Evolutionary conservation across 2,797 vertebrate species (phyloP), one percentile per base, ranked within the genome.

Genomic region (Xenopus petersii): DNA sequence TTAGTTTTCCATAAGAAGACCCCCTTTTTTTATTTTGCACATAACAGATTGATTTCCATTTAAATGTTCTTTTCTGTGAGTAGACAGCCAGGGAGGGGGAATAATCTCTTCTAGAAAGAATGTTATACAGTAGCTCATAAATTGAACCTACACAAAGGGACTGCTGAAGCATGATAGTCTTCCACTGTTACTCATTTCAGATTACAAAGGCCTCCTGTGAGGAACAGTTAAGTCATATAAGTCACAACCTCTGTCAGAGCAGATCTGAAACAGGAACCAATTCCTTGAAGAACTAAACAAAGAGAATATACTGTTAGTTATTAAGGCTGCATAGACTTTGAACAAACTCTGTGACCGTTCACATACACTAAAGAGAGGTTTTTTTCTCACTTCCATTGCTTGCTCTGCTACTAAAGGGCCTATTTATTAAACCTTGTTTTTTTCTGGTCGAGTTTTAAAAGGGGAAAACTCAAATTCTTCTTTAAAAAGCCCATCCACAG

Each of bases 161-260:
- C 67, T 69, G 21, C 61, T 79, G 67, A 74, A 70, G 77, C 77
- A 65, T 74, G 68, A 79, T 70, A 60, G 46, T 74, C 71, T 79
- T 74, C 64, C 46, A 66, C 61, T 79, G 71, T 74, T 77, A 61
- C 64, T 73, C 59, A 77, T 78, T 78, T 69, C 60, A 64, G 51
- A 73, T 70, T 69, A 78, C 75, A 78, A 73, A 73, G 65, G 60
- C 75, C 75, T 78, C 75, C 75, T 73, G 75, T 73, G 51, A 62
- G 30, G 64, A 56, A 72, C 56, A 63, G 64, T 77, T 62, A 67
- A 67, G 64, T 63, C 75, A 71, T 49, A 62, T 36, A 77, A 67
- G 69, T 68, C 56, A 71, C 70, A 67, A 47, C 46, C 63, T 60
- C 64, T 62, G 69, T 71, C 13, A 16, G 24, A 72, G 63, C 30